These are phyloP conservation scores for Ceratosolen solmsi DNA, from an alignment of 1,140 invertebrate genomes.

Conservation along the genomic window DNA sequence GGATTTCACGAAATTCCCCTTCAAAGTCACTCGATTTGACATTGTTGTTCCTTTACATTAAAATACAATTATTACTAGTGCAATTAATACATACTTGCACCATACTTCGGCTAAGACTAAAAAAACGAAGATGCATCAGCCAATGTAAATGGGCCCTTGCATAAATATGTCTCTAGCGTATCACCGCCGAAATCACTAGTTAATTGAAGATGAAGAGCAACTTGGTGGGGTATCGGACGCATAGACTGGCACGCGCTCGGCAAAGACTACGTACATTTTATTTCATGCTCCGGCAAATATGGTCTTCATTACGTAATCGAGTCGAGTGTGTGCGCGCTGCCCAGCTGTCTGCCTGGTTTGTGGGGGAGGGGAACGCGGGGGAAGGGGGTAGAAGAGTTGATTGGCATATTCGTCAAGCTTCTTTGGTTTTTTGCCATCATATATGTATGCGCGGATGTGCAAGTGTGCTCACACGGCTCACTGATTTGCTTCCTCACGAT, in stretches of 20 bases:
- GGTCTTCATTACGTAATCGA: constrained; percentile 60
- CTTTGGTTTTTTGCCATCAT: constrained; percentile 32
- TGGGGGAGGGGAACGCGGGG: neutral
- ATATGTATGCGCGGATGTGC: neutral
- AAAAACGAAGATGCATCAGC: too few species aligned
- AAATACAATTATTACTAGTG: too few species aligned
- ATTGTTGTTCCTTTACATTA: too few species aligned
- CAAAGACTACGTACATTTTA: constrained; percentile 34
- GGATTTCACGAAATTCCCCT: too few species aligned
- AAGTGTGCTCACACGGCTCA: too few species aligned
- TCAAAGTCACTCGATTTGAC: too few species aligned
- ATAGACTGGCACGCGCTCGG: neutral
- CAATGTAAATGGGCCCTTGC: too few species aligned
- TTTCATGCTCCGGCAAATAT: constrained; percentile 54
- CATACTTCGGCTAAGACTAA: too few species aligned
- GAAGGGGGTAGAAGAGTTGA: neutral
- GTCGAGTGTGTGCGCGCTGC: constrained; percentile 54
- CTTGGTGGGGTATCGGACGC: neutral
- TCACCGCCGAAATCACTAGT: too few species aligned
- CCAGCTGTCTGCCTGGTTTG: constrained; percentile 58
- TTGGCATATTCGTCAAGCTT: constrained; percentile 39
- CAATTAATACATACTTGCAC: too few species aligned
- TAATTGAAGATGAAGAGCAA: neutral
- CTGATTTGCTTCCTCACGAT: constrained; percentile 24
- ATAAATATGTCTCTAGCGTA: too few species aligned